Percentiles rank a stretch among this genome's conserved stretches.
These are phyloP conservation scores for Thysanoteuthis rhombus DNA, from an alignment of 2,888 invertebrate species.

Conservation along the genomic window DNA sequence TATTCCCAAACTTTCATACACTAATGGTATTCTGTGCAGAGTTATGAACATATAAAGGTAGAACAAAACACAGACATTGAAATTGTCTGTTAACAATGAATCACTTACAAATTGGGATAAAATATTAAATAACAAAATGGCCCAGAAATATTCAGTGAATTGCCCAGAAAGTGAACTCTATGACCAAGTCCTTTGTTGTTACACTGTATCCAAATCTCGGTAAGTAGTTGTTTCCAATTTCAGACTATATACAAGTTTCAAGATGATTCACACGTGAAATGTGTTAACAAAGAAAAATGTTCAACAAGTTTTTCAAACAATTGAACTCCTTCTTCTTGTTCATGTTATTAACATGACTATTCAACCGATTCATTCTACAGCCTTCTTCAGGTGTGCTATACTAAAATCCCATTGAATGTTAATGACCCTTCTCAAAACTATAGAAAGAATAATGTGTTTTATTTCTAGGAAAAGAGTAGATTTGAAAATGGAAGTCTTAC, in stretches of 20 bases:
- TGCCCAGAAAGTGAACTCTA: not conserved
- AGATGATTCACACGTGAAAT: not conserved
- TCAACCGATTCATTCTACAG: too few species aligned
- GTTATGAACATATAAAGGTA: not conserved
- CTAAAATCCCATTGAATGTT: too few species aligned
- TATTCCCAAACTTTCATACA: not conserved
- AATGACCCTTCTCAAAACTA: too few species aligned
- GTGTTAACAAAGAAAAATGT: not conserved
- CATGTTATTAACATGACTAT: too few species aligned
- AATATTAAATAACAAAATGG: not conserved
- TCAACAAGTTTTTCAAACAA: too few species aligned
- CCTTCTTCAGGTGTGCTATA: too few species aligned
- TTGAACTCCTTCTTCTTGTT: too few species aligned
- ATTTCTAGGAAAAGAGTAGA: too few species aligned
- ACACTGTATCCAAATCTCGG: not conserved
- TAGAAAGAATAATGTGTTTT: too few species aligned
- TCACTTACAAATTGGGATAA: too few species aligned
- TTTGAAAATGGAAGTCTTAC: too few species aligned
- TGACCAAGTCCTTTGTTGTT: not conserved
- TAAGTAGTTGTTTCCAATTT: slow-evolving; percentile 12
- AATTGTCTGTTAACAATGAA: not conserved
- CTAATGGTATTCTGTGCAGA: not conserved
- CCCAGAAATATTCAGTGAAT: not conserved
- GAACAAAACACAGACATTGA: not conserved
- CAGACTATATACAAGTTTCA: not conserved